Base-by-base conservation (phyloP, 2,888 invertebrate genomes). In the Cosmia trapezina region DNA sequence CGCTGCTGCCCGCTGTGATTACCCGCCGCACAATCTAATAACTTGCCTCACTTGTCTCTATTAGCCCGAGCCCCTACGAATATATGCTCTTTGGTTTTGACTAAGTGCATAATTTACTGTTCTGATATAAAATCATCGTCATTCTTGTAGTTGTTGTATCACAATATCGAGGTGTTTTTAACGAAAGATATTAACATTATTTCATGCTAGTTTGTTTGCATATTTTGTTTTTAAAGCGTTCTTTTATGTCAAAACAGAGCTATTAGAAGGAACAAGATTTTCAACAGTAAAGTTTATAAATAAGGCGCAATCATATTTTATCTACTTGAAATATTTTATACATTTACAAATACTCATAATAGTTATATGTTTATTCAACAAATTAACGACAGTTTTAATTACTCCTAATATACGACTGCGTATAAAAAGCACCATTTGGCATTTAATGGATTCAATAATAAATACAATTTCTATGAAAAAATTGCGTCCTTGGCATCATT, bases 1-100 rank as follows among this genome's bases (percentile, higher is more conserved):
- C 83, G 78, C 80, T 83, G 81, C 87, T 89, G 89, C 86, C 91
- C 90, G 86, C 88, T 86, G 84, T 91, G 90, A 91, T 92, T 91
- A 90, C 91, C 84, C 83, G 79, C 88, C 83, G 86, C 88, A 87
- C 86, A 86, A 89, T 85, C 88, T 89, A 91, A 91, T 91, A 89
- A 89, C 88, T 86, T 79, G 86, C 84, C 84, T 86, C 88, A 86
- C 85, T 89, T 89, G 87, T 87, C 83, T 89, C 88, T 87, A 89
- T 89, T 90, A 89, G 83, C 80, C 51, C 54, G 62, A 59, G 54
- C 76, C 59, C 53, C 79, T 64, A 79, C 63, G 61, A 72, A 73
- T 71, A 73, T 53, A 57, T 67, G 41, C 62, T 70, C 74, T 76
- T 75, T 71, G 33, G 71, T 73, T 66, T 49, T 14, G 17, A 59